Conservation (phyloP, 2,888 invertebrate genomes). For the Hermaeophaga mercurialis region DNA sequence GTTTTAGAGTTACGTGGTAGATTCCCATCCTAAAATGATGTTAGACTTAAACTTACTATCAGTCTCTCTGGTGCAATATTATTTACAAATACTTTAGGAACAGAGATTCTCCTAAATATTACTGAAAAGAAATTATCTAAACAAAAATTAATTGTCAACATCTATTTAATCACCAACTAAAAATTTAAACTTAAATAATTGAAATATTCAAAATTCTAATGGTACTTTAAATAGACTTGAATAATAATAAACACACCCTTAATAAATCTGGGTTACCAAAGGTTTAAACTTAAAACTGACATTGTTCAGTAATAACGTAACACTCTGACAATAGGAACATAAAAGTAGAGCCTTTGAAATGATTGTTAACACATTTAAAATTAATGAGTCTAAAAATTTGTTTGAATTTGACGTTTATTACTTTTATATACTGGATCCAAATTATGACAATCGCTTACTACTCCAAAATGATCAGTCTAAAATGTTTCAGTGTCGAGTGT, state of each 20-base stretch:
- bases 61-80: constrained; percentile 46
- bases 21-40: constrained; percentile 37
- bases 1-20: constrained; percentile 33
- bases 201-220: not conserved
- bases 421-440: too few species aligned
- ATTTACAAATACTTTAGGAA: constrained; percentile 38
- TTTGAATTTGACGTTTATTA: too few species aligned
- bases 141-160: constrained; percentile 7
- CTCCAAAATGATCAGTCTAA: too few species aligned
- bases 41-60: constrained; percentile 42
- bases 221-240: not conserved
- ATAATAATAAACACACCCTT: not conserved
- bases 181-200: not conserved
- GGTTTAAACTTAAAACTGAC: not conserved
- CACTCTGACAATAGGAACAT: too few species aligned
- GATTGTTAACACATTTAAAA: too few species aligned
- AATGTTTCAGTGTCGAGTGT: too few species aligned
- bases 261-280: not conserved
- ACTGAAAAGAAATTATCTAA: constrained; percentile 20
- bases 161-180: constrained; percentile 4
- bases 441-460: too few species aligned
- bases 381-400: too few species aligned
- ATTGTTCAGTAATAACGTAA: too few species aligned
- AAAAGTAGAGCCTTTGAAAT: too few species aligned
- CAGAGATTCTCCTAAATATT: constrained; percentile 35